A percentile compares a stretch with the other conserved stretches of the same genome.
Evolutionary conservation across 2,797 vertebrate species (phyloP).

Genomic region (Lithobates pipiens): DNA sequence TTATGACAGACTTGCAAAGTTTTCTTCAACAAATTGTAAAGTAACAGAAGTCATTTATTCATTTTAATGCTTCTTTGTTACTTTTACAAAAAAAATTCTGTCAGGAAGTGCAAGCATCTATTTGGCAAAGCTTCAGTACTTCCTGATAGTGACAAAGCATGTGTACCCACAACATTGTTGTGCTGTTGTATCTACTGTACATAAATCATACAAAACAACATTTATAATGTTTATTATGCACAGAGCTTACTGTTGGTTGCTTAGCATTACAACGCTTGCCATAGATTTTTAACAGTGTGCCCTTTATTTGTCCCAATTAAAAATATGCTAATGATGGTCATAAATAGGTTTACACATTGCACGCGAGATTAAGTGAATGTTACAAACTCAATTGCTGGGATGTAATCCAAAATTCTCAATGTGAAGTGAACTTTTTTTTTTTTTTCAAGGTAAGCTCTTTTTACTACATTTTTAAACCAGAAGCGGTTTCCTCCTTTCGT

Average conservation of each 20-base stretch:
- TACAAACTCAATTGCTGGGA: neutral
- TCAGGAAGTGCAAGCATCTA: too few relatives aligned
- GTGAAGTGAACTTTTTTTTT: neutral
- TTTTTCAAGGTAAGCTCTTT: neutral
- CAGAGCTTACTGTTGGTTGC: neutral
- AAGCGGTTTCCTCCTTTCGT: neutral
- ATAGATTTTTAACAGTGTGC: neutral
- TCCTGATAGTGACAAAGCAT: too few relatives aligned
- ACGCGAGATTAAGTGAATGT: neutral
- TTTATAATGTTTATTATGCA: neutral
- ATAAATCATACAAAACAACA: too few relatives aligned
- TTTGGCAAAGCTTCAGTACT: too few relatives aligned
- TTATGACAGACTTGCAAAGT: too few relatives aligned
- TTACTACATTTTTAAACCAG: neutral
- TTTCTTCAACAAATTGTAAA: too few relatives aligned
- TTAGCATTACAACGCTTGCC: neutral
- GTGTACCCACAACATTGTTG: too few relatives aligned
- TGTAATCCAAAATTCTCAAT: neutral
- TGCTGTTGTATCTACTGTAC: too few relatives aligned
- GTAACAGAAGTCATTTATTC: too few relatives aligned
- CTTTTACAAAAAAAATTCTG: too few relatives aligned
- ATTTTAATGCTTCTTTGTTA: too few relatives aligned
- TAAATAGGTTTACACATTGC: neutral
- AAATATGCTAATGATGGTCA: neutral
- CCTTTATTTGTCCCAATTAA: neutral